Evolutionary conservation across 2,113 vertebrate genomes (phyloP).

Genomic region (Heloderma charlesbogerti): DNA sequence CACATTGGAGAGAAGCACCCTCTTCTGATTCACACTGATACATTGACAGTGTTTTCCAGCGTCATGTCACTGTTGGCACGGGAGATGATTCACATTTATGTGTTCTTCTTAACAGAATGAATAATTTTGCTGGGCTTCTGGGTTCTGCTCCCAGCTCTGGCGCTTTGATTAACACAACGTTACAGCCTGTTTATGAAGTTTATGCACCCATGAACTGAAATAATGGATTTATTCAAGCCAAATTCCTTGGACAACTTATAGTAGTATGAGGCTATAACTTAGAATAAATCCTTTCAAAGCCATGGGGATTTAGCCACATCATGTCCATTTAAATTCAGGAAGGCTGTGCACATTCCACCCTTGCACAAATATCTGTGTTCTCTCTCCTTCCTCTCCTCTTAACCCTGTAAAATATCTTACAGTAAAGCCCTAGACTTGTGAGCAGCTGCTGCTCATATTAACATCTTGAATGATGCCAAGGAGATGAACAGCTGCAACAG

Average conservation of each 20-base stretch:
- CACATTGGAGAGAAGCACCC: slow-evolving; percentile 6
- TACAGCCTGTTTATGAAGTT: background rate
- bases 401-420: background rate
- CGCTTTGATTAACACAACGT: background rate
- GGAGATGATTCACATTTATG: background rate
- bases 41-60: background rate
- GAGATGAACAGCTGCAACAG: background rate
- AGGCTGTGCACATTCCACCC: background rate
- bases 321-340: slow-evolving; percentile 15
- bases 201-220: background rate
- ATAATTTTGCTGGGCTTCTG: background rate
- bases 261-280: background rate
- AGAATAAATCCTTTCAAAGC: slow-evolving; percentile 18
- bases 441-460: background rate
- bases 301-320: slow-evolving; percentile 10
- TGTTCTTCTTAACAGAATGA: background rate
- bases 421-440: background rate
- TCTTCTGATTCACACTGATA: background rate
- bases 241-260: background rate
- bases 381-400: background rate
- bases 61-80: slow-evolving; percentile 2
- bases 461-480: background rate
- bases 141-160: background rate
- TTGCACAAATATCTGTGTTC: background rate
- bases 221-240: background rate